Base-by-base conservation (phyloP, 2,113 vertebrate species). In the Ammodytes marinus region DNA sequence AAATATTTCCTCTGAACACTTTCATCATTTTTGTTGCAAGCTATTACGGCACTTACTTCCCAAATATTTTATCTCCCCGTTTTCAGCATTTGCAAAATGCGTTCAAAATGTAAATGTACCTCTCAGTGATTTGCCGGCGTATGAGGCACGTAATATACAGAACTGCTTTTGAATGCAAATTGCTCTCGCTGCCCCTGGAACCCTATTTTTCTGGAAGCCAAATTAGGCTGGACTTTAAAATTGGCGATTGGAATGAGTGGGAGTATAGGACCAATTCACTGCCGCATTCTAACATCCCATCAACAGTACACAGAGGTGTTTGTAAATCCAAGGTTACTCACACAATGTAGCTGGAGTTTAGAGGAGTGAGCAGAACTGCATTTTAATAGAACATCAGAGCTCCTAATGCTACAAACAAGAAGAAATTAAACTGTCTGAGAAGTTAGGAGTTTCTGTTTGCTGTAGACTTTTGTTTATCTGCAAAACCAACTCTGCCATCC, bases 101-200 rank as follows among this genome's bases (percentile, higher is more conserved):
- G 45, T 74, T 88, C 69, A 83, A 85, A 88, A 90, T 87, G 80
- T 80, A 86, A 88, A 91, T 86, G 40, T 9, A 49, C 47, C 63
- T 75, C 61, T 80, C 59, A 65, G 50, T 74, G 17, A 82, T 82
- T 46, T 69, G 55, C 47, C 76, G 79, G 45, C 61, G 27, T 27
- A 69, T 19, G 71, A 79, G 69, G 27, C 45, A 43, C 69, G 45
- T 71, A 47, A 84, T 27, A 27, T 70, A 85, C 15, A n/a, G 58
- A 78, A 67, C 35, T 57, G 63, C 70, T 57, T 91, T 80, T 82
- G 72, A 80, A 91, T 91, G 84, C 57, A 87, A 79, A 90, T 91
- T 5, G 14, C 75, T 84, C 19, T 79, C 35, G 60, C 59, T 82
- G 50, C 79, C 74, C 13, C 80, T 27, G 27, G 63, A 53, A 72